Evolutionary conservation across 2,113 vertebrate species (phyloP), one percentile per base, ranked within the genome.

Genomic region (Gymnocephalus cernua): DNA sequence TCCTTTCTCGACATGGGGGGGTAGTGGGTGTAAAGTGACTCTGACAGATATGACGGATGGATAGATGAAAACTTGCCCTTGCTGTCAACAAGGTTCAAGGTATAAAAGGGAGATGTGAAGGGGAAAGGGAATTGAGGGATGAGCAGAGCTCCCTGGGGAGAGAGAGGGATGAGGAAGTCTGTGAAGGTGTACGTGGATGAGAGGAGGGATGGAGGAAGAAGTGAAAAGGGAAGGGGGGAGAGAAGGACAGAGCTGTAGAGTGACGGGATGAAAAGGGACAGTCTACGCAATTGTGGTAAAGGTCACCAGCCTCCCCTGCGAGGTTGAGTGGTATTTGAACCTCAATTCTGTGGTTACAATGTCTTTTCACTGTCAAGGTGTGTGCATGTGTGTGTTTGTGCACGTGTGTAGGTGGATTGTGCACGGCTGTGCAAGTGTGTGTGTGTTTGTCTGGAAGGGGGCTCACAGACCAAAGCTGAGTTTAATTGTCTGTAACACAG

Each of bases 281-380:
- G 80, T 59, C 70, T 88, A 71, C 78, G 79, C 82, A 85, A 71
- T 69, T 80, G 71, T 86, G 80, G 85, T 92, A 95, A 95, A 94
- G 95, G 95, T 93, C 94, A 90, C 51, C 66, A 87, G 85, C 65
- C 85, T 94, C 94, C 91, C 92, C 86, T 86, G 91, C 90, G 92
- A 93, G 91, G 89, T 88, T 90, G 89, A 94, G 89, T 91, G 91
- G 91, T 93, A 93, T 94, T 94, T 94, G 92, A 94, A 92, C 93
- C 87, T 86, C 77, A 90, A 85, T 74, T 89, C 73, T 88, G 78
- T 88, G 88, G 84, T 73, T 88, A 86, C 89, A 85, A 76, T 86
- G 80, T 90, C 77, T 88, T 63, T 78, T 85, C 80, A 73, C 69
- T 73, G 64, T 82, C 62, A 1, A 32, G 54, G 35, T 47, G 29